phyloP scores from a whole-genome alignment of 2,888 invertebrate species.

The Drosophila hamatofila region DNA sequence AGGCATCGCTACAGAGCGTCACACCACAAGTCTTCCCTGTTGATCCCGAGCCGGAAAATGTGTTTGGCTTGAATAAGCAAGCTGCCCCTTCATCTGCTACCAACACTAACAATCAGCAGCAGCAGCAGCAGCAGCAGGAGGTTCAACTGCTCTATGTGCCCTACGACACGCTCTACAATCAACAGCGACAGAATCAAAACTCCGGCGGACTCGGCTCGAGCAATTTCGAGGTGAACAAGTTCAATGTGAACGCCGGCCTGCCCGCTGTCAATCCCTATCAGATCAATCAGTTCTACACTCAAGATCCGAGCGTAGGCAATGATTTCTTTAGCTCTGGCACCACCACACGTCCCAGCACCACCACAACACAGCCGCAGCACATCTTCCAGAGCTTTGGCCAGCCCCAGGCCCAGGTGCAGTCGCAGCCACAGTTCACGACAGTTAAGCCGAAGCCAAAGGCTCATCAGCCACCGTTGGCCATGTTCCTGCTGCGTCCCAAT shows the following conservation, averaged over 20 bases:
- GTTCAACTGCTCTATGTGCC: conserved; percentile 94
- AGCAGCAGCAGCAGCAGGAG: conserved; percentile 86
- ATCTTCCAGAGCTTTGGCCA: conserved; percentile 78
- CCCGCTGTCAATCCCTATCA: conserved; percentile 85
- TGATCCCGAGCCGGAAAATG: conserved; percentile 65
- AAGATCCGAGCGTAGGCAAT: conserved; percentile 74
- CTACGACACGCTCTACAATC: conserved; percentile 89
- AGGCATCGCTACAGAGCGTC: conserved; percentile 75
- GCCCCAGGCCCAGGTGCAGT: conserved; percentile 38
- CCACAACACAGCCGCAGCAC: conserved; percentile 77
- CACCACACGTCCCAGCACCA: conserved; percentile 80
- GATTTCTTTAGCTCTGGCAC: conserved; percentile 73
- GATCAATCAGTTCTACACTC: conserved; percentile 85
- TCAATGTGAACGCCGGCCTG: conserved; percentile 75
- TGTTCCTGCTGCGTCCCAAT: conserved; percentile 88
- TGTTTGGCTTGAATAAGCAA: conserved; percentile 74
- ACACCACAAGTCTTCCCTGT: conserved; percentile 78
- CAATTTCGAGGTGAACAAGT: conserved; percentile 78
- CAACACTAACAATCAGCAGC: conserved; percentile 63
- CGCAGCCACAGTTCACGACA: conserved; percentile 82
- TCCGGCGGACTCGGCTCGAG: conserved; percentile 43
- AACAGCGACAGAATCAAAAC: conserved; percentile 65
- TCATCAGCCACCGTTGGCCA: conserved; percentile 93
- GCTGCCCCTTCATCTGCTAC: conserved; percentile 50
- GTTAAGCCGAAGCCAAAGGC: conserved; percentile 89